Evolutionary conservation across 2,888 invertebrate species (phyloP), one percentile per base, ranked within the genome.

Genomic region (Unio pictorum): DNA sequence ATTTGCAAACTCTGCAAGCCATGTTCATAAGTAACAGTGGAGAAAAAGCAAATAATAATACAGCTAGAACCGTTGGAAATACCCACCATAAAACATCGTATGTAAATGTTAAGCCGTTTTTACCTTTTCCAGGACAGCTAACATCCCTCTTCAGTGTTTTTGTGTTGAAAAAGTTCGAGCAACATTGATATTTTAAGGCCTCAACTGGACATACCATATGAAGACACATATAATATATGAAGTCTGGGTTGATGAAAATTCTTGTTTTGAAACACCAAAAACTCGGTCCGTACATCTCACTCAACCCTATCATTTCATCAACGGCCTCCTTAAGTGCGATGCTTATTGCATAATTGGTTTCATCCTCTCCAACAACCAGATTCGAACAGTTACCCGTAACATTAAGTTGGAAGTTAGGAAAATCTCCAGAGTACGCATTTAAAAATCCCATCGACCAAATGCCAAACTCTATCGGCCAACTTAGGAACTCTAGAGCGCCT

Each of bases 361-460:
- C 5, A 1, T 55, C 54, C 4, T 64, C n/a, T n/a, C 80, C 80
- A 61, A 75, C 71, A n/a, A 62, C 7, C 17, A 78, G 23, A 26
- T 67, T 71, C 5, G 64, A 63, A 57, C 80, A 80, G 26, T 76
- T 66, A 28, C 78, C 76, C 28, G 61, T 3, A 3, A 67, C 64
- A 23, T 30, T 26, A 18, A 66, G 20, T 17, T 66, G 17, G 3
- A 61, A 15, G 20, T 69, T 61, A 8, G 75, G 70, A 28, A 67
- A 45, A 20, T 64, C 23, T 28, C 63, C 23, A 0, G 74, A 61
- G 62, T 68, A 67, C 20, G 57, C 55, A 57, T 56, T 57, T 15
- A 79, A 64, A 2, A 79, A 66, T 4, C 76, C 78, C 55, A 80
- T 60, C 4, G 80, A 80, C 80, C 80, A 80, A 17, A 76, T 69